Conservation (phyloP, 2,113 vertebrate genomes). For the Cygnus atratus region DNA sequence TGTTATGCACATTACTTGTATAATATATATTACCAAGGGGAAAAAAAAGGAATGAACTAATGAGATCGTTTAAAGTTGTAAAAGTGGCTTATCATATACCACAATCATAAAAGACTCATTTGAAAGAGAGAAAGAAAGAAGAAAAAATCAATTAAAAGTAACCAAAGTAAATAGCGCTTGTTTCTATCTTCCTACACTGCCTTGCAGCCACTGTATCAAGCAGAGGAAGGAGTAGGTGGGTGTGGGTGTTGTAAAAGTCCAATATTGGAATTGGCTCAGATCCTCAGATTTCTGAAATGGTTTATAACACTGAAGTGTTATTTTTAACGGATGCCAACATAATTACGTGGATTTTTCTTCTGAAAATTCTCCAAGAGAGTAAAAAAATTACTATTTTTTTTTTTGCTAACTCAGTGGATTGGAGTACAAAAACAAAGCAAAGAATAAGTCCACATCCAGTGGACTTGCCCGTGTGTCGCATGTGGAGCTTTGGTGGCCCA, state of each 20-base stretch:
- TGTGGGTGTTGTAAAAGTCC: background rate
- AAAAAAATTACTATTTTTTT: slow-evolving; percentile 7
- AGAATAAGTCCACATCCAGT: background rate
- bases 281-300: background rate
- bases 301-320: background rate
- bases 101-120: slow-evolving; percentile 58
- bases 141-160: slow-evolving; percentile 32
- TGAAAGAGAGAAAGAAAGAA: slow-evolving; percentile 26
- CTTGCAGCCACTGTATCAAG: slow-evolving; percentile 11
- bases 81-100: slow-evolving; percentile 53
- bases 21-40: slow-evolving; percentile 54
- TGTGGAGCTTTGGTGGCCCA: background rate
- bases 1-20: slow-evolving; percentile 16
- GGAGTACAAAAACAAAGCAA: background rate
- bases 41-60: background rate
- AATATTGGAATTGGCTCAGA: slow-evolving; percentile 25
- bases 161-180: slow-evolving; percentile 43
- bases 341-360: background rate
- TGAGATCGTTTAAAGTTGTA: slow-evolving; percentile 46
- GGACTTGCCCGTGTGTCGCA: background rate
- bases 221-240: background rate
- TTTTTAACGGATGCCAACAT: background rate
- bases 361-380: background rate
- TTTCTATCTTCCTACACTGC: slow-evolving; percentile 43
- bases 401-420: background rate